Base-by-base conservation (phyloP, 2,797 vertebrate species). In the Pteronotus mesoamericanus region DNA sequence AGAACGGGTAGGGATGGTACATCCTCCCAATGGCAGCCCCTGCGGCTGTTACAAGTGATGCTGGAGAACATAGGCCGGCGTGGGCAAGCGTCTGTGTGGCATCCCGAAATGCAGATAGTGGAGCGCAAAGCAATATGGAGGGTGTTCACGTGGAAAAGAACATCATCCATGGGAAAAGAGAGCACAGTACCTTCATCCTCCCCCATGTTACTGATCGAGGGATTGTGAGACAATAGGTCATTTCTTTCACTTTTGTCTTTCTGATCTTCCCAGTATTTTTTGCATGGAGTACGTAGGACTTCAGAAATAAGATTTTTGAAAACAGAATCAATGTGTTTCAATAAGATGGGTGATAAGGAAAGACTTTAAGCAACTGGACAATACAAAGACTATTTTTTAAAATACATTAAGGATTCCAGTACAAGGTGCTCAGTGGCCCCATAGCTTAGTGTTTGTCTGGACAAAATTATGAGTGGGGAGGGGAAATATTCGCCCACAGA, bases 21-120 rank as follows among this genome's bases (percentile, higher is more conserved):
- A 1, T 21, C 51, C 44, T 75, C 42, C 32, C 64, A 21, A 5
- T 0, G 39, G 16, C 51, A 14, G 64, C 32, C 32, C 64, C 19
- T 3, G 9, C 1, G 0, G 37, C 48, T 15, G 4, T 21, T 44
- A 26, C 48, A 44, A 9, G 14, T 9, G 37, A 12, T 15, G 0
- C 3, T 9, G 19, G 37, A n/a, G 46, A 39, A 26, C 29, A 0
- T 5, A 14, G 34, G 9, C 2, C 0, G 10, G 71, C 16, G 0
- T 6, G 86, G n/a, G n/a, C 10, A 26, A 6, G 46, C 11, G 26
- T 24, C 4, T 18, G 4, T 21, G 37, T 44, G 61, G 32, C 44
- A 5, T 44, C 6, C 0, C 0, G 39, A 57, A 29, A 46, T 1
- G 15, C 32, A 34, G 42, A 37, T 1, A 14, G 29, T 29, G 18